These are phyloP conservation scores for Amaurobius ferox DNA, from an alignment of 2,888 invertebrate species.

Conservation along the genomic window DNA sequence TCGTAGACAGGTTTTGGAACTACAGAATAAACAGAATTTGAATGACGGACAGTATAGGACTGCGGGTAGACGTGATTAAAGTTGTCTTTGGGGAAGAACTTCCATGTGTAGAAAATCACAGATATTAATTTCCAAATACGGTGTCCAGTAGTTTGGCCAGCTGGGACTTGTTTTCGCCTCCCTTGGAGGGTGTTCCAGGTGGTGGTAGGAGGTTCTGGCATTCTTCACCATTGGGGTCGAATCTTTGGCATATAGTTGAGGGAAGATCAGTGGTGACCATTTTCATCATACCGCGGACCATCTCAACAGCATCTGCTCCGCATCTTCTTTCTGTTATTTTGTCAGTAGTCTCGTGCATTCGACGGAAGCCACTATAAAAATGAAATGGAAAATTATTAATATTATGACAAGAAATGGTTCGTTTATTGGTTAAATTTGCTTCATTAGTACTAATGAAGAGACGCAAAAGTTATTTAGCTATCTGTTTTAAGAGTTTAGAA, in stretches of 20 bases:
- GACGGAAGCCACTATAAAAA: constrained; percentile 47
- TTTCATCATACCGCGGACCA: constrained; percentile 39
- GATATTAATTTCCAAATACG: constrained; percentile 51
- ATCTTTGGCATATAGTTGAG: constrained; percentile 38
- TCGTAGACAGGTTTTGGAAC: too few relatives aligned
- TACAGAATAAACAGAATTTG: too few relatives aligned
- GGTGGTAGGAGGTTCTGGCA: constrained; percentile 32
- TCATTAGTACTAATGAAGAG: too few relatives aligned
- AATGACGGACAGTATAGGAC: too few relatives aligned
- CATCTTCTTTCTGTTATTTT: constrained; percentile 24
- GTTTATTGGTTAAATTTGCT: too few relatives aligned
- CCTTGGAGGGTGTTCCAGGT: constrained; percentile 39
- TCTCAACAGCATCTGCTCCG: constrained; percentile 35
- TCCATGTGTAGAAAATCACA: constrained; percentile 35
- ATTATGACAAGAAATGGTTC: too few relatives aligned
- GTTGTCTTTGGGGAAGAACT: constrained; percentile 1
- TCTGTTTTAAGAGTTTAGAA: too few relatives aligned
- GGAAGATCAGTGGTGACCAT: constrained; percentile 56
- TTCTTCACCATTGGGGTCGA: constrained; percentile 28
- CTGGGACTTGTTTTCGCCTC: constrained; percentile 50
- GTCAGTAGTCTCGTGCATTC: constrained; percentile 43
- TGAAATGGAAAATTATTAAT: too few relatives aligned
- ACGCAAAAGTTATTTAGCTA: too few relatives aligned
- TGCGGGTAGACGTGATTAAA: not conserved
- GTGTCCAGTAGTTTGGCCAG: constrained; percentile 55